Base-by-base conservation (phyloP, 2,888 invertebrate species). In the Chalcis sispes region DNA sequence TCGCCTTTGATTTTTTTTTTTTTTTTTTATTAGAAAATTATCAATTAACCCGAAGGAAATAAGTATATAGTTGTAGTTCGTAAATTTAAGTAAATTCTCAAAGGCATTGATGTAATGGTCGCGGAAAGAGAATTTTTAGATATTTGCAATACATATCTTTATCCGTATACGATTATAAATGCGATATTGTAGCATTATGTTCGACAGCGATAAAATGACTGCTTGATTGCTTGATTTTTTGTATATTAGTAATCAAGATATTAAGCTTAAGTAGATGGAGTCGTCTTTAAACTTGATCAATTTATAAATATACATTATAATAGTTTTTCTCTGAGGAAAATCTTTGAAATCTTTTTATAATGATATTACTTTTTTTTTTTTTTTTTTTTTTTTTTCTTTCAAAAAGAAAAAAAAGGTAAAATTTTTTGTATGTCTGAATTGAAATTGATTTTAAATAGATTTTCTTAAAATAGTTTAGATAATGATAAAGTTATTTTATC, bases 51-150 rank as follows among this genome's bases (percentile, higher is more conserved):
- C n/a, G 27, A 42, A 70, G 40, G n/a, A 54, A 62, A 59, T 62
- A 62, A 54, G 8, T 52, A 69, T 13, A n/a, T 42, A 71, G 61
- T 36, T 8, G 25, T 71, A 62, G 54, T 42, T 64, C 25, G 13
- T 58, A 65, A 13, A 15, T 58, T 65, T 58, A 48, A 54, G 25
- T 42, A 50, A 58, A 4, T 70, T 25, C 20, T 1, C 18, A 8
- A 25, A 8, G 15, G 15, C 13, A 8, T 7, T 2, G 27, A 52
- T 10, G 18, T 3, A 56, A 29, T 42, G 65, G 54, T 72, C 54
- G 72, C 65, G 18, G 56, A 72, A 65, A 72, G 65, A 65, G 61
- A 67, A 61, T 67, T 66, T 54, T 74, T 32, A 54, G 23, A 32
- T 18, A 18, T 62, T 59, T 32, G 46, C 67, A 52, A 52, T 29